Evolutionary conservation across 2,113 vertebrate genomes (phyloP), one percentile per base, ranked within the genome.

Genomic region (Muntiacus reevesi): DNA sequence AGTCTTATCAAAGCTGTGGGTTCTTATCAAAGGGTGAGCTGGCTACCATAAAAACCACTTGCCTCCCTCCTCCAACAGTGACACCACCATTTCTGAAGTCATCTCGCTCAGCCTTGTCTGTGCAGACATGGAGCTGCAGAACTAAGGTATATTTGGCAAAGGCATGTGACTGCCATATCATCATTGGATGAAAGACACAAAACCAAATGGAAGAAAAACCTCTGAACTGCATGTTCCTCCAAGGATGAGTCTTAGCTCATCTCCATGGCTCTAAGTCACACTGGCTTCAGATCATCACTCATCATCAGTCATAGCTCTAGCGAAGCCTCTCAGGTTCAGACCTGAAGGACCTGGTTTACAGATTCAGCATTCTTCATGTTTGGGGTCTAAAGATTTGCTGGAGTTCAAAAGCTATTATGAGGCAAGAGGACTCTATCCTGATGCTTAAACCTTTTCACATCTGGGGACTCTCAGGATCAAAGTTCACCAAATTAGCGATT

Each of bases 401-500:
- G 67, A 82, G 33, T 59, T 43, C 64, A 43, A 64, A 91, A 62
- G 36, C 62, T 90, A 71, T 94, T 79, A 87, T 62, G 95, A 94
- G 82, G 15, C 5, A 67, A 92, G 62, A 87, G 40, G 40, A 54
- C 40, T 14, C 54, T 87, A 40, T 67, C 62, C 17, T 94, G 47
- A 55, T 2, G 19, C 54, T 55, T 59, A 5, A 88, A 82, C 25
- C 60, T 64, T 55, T 92, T 59, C 71, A 79, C 25, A 45, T 30
- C 67, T 52, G 6, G 2, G 36, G 40, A 84, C 30, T 87, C 33
- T 94, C 52, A 45, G 89, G 59, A 94, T 93, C 57, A 89, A 97
- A 36, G 64, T 87, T 71, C 40, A 90, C 83, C 90, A 59, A 95
- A 95, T 94, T 90, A 82, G 78, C 54, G 89, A 93, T 96, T 95